Percentiles rank a stretch among this genome's conserved stretches.
Evolutionary conservation across 2,797 vertebrate genomes (phyloP).

Genomic region (Syngnathus rostellatus): DNA sequence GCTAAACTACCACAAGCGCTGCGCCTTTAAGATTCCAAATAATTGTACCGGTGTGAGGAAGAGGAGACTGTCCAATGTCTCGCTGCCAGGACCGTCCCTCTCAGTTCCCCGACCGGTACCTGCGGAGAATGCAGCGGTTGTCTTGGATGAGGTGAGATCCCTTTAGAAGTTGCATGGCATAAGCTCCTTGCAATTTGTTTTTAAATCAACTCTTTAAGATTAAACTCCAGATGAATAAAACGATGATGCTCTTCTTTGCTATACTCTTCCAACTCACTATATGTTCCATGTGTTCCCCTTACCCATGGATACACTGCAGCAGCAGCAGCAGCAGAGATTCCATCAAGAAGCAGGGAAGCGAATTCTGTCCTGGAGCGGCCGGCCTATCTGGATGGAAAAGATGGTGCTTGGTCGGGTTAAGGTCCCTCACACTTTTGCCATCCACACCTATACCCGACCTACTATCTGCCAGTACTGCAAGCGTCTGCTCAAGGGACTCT

Average conservation of each 20-base stretch:
- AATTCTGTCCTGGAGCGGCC: constrained; percentile 93
- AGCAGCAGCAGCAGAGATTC: constrained; percentile 73
- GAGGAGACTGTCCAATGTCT: constrained; percentile 88
- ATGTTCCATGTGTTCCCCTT: constrained; percentile 6
- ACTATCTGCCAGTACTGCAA: constrained; percentile 98
- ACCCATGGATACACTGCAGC: background rate
- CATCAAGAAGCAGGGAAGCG: constrained; percentile 92
- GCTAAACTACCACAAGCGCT: constrained; percentile 95
- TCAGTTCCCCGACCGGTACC: constrained; percentile 79
- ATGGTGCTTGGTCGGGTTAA: constrained; percentile 95
- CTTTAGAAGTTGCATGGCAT: background rate
- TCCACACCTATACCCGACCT: constrained; percentile 91
- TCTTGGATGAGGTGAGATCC: constrained; percentile 79
- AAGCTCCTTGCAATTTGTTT: background rate
- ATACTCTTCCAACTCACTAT: constrained; percentile 1
- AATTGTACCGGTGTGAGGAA: constrained; percentile 93
- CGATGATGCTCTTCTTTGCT: constrained; percentile 7
- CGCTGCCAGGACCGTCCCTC: constrained; percentile 82
- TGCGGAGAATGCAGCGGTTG: constrained; percentile 70
- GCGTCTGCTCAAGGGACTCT: constrained; percentile 89
- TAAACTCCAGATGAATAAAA: background rate
- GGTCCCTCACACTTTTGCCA: constrained; percentile 93
- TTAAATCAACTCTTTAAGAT: background rate
- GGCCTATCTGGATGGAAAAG: constrained; percentile 98
- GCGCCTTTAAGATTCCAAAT: constrained; percentile 97